Conservation (phyloP, 1,140 invertebrate genomes). For the Belonocnema kinseyi region DNA sequence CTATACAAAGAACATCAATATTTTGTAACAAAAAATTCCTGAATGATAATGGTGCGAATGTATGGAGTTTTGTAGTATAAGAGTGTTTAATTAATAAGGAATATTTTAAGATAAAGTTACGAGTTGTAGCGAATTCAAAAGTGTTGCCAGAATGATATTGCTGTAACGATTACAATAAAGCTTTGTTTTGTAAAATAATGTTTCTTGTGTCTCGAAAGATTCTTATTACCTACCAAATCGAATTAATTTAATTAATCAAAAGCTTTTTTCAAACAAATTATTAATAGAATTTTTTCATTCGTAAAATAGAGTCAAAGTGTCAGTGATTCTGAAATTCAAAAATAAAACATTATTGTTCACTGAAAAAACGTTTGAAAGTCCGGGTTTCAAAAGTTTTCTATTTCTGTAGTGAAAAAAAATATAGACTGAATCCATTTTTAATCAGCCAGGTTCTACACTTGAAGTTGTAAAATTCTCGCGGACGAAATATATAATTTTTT, state of each 20-base stretch:
- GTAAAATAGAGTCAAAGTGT: too few relatives aligned
- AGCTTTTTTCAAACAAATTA: too few relatives aligned
- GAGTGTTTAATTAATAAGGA: constrained; percentile 44
- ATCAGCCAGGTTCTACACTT: too few relatives aligned
- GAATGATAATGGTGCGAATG: not conserved
- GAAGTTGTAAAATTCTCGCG: too few relatives aligned
- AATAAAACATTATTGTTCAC: too few relatives aligned
- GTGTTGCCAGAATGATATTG: constrained; percentile 47
- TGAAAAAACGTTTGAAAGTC: too few relatives aligned
- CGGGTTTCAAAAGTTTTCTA: too few relatives aligned
- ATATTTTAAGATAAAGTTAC: constrained; percentile 53
- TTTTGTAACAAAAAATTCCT: constrained; percentile 3
- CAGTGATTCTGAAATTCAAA: too few relatives aligned
- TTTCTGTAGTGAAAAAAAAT: too few relatives aligned
- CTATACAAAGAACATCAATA: not conserved
- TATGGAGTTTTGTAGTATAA: not conserved
- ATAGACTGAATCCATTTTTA: too few relatives aligned
- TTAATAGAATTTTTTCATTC: too few relatives aligned
- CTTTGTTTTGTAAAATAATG: constrained; percentile 54
- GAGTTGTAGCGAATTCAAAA: constrained; percentile 40
- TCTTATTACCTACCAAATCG: not conserved
- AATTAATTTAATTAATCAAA: not conserved
- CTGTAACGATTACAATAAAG: constrained; percentile 52
- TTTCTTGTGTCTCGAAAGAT: not conserved
- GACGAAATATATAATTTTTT: too few relatives aligned